A percentile compares a stretch with the other conserved stretches of the same genome.
Conservation (phyloP, 2,797 vertebrate species). For the Dicrostonyx torquatus region DNA sequence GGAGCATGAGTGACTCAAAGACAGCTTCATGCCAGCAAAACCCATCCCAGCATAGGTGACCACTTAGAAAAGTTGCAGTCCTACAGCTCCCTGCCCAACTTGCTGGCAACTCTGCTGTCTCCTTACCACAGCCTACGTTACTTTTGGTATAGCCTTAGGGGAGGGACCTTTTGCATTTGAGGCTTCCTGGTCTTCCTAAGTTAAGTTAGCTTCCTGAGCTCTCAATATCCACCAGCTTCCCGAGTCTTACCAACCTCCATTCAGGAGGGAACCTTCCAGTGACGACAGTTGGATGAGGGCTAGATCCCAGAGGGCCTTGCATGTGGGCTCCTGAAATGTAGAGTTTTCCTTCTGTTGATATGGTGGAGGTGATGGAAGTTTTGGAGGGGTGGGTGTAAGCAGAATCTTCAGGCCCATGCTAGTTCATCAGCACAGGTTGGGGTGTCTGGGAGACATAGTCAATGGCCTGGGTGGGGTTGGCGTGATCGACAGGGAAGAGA, state of each 20-base stretch:
- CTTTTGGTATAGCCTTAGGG: neutral
- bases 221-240: neutral
- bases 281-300: too few relatives aligned
- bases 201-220: neutral
- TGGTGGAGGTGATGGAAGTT: neutral
- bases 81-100: neutral
- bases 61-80: neutral
- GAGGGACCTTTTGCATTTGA: neutral
- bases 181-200: neutral
- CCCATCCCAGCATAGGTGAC: neutral
- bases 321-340: neutral
- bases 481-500: neutral
- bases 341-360: neutral
- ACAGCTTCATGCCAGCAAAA: neutral
- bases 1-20: neutral
- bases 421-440: accelerated
- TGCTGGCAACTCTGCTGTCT: too few relatives aligned
- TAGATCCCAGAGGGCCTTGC: conserved; percentile 16
- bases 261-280: neutral
- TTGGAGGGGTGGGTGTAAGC: neutral
- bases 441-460: neutral
- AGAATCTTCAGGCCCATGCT: neutral
- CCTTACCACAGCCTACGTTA: neutral
- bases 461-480: neutral
- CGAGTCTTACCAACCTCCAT: neutral